phyloP scores from a whole-genome alignment of 2,888 invertebrate species.

The Patella pellucida region DNA sequence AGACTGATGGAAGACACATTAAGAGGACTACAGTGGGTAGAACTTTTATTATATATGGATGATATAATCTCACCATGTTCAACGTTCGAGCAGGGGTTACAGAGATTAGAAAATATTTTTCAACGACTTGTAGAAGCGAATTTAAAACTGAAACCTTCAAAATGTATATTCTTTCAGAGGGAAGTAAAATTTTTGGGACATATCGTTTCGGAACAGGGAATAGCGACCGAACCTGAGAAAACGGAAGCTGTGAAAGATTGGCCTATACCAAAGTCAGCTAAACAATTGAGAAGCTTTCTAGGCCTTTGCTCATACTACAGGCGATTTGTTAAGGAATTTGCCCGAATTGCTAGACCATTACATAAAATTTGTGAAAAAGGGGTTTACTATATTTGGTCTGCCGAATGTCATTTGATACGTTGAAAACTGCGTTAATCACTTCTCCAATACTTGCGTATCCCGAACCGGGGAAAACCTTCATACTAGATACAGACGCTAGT shows the following conservation, averaged over 20 bases:
- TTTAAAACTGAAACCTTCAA: not conserved
- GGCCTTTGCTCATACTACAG: not conserved
- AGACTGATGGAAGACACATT: too few relatives aligned
- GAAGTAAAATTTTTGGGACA: not conserved
- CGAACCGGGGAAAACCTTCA: not conserved
- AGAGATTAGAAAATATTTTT: not conserved
- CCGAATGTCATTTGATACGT: not conserved
- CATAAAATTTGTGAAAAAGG: not conserved
- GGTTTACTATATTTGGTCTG: not conserved
- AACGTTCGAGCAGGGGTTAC: too few relatives aligned
- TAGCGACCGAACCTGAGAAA: too few relatives aligned
- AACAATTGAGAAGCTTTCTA: not conserved
- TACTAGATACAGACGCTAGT: not conserved
- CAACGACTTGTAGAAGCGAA: not conserved
- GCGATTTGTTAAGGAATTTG: not conserved
- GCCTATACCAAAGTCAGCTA: not conserved
- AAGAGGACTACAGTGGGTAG: too few relatives aligned
- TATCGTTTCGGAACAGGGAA: not conserved
- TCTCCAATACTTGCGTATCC: not conserved
- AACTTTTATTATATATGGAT: too few relatives aligned
- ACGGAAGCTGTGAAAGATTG: not conserved
- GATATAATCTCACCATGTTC: too few relatives aligned
- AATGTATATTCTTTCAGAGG: not conserved
- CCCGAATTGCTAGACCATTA: not conserved
- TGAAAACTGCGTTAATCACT: not conserved